These are phyloP conservation scores for Spodoptera littoralis DNA, from an alignment of 2,888 invertebrate species.

Conservation along the genomic window DNA sequence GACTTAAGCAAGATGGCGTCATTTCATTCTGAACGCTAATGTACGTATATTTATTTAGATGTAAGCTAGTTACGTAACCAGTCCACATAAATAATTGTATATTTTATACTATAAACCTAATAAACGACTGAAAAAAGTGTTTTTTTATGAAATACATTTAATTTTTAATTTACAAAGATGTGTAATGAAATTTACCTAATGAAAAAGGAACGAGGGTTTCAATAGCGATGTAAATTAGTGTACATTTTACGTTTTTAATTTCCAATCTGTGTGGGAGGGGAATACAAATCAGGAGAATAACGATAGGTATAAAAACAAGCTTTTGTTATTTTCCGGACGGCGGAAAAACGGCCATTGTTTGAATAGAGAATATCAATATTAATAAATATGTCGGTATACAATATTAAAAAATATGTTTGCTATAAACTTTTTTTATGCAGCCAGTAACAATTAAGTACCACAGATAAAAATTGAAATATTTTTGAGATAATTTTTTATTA, in stretches of 20 bases:
- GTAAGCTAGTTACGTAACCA: conserved; percentile 21
- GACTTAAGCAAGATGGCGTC: background rate
- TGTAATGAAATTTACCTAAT: conserved; percentile 7
- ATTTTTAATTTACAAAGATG: conserved; percentile 13
- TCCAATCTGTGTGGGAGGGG: conserved; percentile 32
- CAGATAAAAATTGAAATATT: background rate
- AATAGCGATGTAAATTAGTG: conserved; percentile 27
- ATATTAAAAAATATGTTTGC: conserved; percentile 16
- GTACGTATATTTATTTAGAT: conserved; percentile 6
- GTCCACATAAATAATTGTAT: conserved; percentile 46
- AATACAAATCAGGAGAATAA: conserved; percentile 31
- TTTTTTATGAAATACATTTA: conserved; percentile 21
- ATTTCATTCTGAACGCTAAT: conserved; percentile 7
- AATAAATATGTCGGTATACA: conserved; percentile 12
- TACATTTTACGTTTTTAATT: conserved; percentile 41
- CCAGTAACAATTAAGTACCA: background rate
- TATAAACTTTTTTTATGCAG: conserved; percentile 11
- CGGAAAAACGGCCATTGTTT: conserved; percentile 30
- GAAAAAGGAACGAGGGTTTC: conserved; percentile 32
- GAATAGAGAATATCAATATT: conserved; percentile 43
- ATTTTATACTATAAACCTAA: conserved; percentile 16
- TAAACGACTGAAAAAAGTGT: conserved; percentile 39
- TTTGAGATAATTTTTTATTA: too few relatives aligned
- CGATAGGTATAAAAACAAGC: conserved; percentile 23
- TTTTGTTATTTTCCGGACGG: conserved; percentile 38